Percentiles rank a stretch among this genome's conserved stretches.
phyloP scores from a whole-genome alignment of 2,797 vertebrate genomes.

The Mus minutoides region DNA sequence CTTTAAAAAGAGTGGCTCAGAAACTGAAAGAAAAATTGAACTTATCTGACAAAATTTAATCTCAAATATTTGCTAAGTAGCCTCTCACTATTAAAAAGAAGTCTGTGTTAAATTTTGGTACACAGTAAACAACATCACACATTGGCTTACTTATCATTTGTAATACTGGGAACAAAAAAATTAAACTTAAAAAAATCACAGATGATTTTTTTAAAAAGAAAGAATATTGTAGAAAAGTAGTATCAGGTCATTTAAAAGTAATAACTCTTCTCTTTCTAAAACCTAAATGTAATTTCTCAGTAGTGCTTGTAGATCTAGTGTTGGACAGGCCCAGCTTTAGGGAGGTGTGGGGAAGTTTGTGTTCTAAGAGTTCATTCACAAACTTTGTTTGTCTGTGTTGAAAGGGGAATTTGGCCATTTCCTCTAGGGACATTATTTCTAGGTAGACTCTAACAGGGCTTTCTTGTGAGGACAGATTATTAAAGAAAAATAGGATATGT shows the following conservation, averaged over 20 bases:
- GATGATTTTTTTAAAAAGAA: neutral
- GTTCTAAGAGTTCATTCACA: conserved; percentile 61
- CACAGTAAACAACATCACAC: neutral
- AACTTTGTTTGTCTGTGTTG: conserved; percentile 61
- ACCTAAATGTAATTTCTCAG: neutral
- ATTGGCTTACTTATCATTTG: neutral
- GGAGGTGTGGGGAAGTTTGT: conserved; percentile 8
- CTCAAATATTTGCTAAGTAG: neutral
- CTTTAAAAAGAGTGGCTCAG: neutral
- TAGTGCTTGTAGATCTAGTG: neutral
- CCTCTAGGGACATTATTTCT: conserved; percentile 71
- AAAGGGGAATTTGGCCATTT: conserved; percentile 63
- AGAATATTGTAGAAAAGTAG: conserved; percentile 17
- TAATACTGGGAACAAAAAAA: neutral
- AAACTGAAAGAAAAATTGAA: conserved; percentile 46
- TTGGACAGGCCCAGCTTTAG: neutral
- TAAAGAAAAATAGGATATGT: conserved; percentile 65
- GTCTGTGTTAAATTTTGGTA: neutral
- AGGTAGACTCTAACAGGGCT: conserved; percentile 53
- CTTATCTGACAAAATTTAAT: conserved; percentile 31
- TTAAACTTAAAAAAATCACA: neutral
- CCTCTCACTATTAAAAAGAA: neutral
- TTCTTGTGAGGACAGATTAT: conserved; percentile 66
- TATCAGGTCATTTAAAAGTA: neutral
- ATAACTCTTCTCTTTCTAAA: conserved; percentile 41